Percentiles rank a stretch among this genome's conserved stretches.
Evolutionary conservation across 64 coral and sea anemone species (phyloP).

Genomic region (Hydrozoanthus tunicans): DNA sequence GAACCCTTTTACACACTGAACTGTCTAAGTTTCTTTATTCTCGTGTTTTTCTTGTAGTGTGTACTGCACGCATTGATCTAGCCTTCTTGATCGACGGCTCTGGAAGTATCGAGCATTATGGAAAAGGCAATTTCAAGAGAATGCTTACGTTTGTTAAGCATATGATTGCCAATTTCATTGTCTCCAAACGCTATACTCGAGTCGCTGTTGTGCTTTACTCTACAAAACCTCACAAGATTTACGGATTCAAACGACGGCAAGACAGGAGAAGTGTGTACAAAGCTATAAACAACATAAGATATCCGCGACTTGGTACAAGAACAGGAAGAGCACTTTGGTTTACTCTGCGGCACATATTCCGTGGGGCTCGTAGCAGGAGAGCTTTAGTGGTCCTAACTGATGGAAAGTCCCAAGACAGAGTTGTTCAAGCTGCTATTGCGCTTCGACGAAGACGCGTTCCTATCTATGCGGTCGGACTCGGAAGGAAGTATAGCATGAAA

Average conservation of each 20-base stretch:
- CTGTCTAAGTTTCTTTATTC: background rate
- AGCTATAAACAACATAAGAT: slow-evolving; percentile 58
- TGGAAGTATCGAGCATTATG: slow-evolving; percentile 68
- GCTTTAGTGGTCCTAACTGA: slow-evolving; percentile 66
- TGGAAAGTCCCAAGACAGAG: slow-evolving; percentile 62
- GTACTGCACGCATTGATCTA: slow-evolving; percentile 64
- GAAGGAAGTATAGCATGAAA: slow-evolving; percentile 29
- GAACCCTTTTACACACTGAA: background rate
- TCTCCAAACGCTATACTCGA: slow-evolving; percentile 73
- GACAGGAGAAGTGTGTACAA: slow-evolving; percentile 44
- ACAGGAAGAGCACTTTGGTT: slow-evolving; percentile 69
- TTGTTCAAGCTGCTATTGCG: background rate
- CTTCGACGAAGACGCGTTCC: slow-evolving; percentile 39
- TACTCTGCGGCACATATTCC: slow-evolving; percentile 58
- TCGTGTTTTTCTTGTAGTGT: slow-evolving; percentile 51
- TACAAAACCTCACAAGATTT: slow-evolving; percentile 40
- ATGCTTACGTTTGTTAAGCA: slow-evolving; percentile 70
- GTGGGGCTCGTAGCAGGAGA: slow-evolving; percentile 49
- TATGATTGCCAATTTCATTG: slow-evolving; percentile 71
- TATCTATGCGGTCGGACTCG: slow-evolving; percentile 64
- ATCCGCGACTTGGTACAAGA: slow-evolving; percentile 63
- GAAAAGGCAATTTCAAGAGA: slow-evolving; percentile 70
- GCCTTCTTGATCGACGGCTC: slow-evolving; percentile 83
- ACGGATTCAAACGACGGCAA: slow-evolving; percentile 60
- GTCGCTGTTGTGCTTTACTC: slow-evolving; percentile 70